These are phyloP conservation scores for Eubasilissa regina DNA, from an alignment of 1,140 invertebrate genomes.

Conservation along the genomic window DNA sequence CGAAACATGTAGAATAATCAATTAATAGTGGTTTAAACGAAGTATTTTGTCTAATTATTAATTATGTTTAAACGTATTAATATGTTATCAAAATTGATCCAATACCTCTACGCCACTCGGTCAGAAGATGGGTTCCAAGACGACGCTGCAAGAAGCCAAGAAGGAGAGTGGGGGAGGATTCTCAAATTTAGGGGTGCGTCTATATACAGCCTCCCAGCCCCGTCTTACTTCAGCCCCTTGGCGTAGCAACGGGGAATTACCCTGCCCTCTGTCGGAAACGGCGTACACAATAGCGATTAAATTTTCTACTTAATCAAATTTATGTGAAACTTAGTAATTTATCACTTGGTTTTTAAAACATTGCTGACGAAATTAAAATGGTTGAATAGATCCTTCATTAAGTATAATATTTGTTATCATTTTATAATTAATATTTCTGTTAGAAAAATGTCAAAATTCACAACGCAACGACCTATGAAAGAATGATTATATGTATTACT, in stretches of 20 bases:
- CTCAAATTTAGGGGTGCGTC: slow-evolving; percentile 32
- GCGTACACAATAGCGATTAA: slow-evolving; percentile 58
- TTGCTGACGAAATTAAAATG: background rate
- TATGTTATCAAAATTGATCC: too few species aligned
- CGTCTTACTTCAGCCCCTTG: slow-evolving; percentile 21
- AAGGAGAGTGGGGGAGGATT: slow-evolving; percentile 25
- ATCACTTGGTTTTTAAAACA: slow-evolving; percentile 5
- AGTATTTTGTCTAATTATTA: too few species aligned
- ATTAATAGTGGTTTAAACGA: too few species aligned
- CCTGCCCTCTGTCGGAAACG: slow-evolving; percentile 54
- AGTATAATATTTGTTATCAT: too few species aligned
- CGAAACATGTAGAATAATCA: too few species aligned
- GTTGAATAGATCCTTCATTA: too few species aligned
- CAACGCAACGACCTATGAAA: too few species aligned
- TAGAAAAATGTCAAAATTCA: too few species aligned
- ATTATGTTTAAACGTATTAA: too few species aligned
- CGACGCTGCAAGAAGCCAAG: slow-evolving; percentile 57
- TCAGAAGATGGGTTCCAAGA: slow-evolving; percentile 51
- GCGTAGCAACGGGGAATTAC: slow-evolving; percentile 55
- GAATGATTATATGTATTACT: too few species aligned
- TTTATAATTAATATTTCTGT: too few species aligned
- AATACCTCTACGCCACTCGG: slow-evolving; percentile 10
- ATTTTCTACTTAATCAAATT: slow-evolving; percentile 56
- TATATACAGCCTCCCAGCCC: slow-evolving; percentile 25
- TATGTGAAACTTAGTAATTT: slow-evolving; percentile 21